Evolutionary conservation across 1,140 invertebrate genomes (phyloP), one percentile per base, ranked within the genome.

Genomic region (Drosophila bipectinata): DNA sequence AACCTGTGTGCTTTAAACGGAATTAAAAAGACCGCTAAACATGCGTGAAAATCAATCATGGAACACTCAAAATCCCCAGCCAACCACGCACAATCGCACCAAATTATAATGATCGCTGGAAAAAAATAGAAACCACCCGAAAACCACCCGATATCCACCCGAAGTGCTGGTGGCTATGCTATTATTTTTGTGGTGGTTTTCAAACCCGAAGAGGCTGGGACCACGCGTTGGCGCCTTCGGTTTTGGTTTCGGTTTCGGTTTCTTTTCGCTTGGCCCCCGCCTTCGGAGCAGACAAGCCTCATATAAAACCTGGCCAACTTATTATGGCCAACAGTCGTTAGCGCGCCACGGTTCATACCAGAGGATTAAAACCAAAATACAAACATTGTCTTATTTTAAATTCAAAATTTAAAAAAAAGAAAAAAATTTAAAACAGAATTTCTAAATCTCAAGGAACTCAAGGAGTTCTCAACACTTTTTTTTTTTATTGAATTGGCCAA

Each of bases 31-130:
- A 45, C 64, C 52, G 34, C 61, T 67, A 75, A 87, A 82, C 41
- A 69, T 68, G 83, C 83, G 82, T 87, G 62, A 82, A 87, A 87
- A 87, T 85, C 82, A 87, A 85, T 87, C 74, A 74, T 60, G 49
- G 58, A 54, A 73, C 57, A 77, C 81, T 28, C 32, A 32, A 84
- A 84, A 67, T 34, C 26, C 14, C 39, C 32, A 8, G 18, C 44
- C 39, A 15, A 53, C 58, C 21, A 64, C 34, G 49, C 51, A 39
- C 61, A 54, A 39, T 14, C 34, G 30, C 61, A 26, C 39, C 49
- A 30, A 15, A 34, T 37, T 37, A 37, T 37, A 37, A 44, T 44
- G 41, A 44, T 44, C 39, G 37, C 39, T 10, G 34, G 37, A 34
- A 34, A 12, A n/a, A 44, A 45, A 26, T 24, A 21, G 14, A n/a